A percentile compares a stretch with the other conserved stretches of the same genome.
These are phyloP conservation scores for Antheraea assamensis DNA, from an alignment of 2,888 invertebrate species.

Conservation along the genomic window DNA sequence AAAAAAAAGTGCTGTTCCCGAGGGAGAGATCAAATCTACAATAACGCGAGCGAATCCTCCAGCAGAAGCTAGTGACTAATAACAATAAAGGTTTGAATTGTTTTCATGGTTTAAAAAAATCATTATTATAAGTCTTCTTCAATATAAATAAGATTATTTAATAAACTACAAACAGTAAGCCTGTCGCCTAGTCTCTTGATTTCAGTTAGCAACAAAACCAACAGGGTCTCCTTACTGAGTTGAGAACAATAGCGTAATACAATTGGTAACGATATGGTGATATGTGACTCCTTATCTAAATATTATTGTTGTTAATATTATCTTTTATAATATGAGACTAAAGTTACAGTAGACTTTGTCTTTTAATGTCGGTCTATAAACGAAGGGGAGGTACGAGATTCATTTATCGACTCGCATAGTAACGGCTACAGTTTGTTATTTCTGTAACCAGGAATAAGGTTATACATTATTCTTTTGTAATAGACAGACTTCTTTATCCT, in stretches of 20 bases:
- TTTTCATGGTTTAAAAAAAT: too few relatives aligned
- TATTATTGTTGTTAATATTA: neutral
- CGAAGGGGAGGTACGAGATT: neutral
- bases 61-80: too few relatives aligned
- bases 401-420: too few relatives aligned
- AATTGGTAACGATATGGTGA: neutral
- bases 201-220: neutral
- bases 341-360: neutral
- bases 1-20: too few relatives aligned
- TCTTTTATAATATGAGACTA: neutral
- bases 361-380: neutral
- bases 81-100: too few relatives aligned
- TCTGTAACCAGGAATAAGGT: too few relatives aligned
- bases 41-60: too few relatives aligned
- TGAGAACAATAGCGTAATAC: conserved; percentile 2
- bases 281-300: neutral
- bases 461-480: too few relatives aligned
- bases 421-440: too few relatives aligned
- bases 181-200: neutral
- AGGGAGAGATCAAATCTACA: too few relatives aligned
- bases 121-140: neutral
- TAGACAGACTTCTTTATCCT: too few relatives aligned
- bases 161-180: neutral
- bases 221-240: neutral
- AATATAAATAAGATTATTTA: neutral